A percentile compares a stretch with the other conserved stretches of the same genome.
Evolutionary conservation across 1,140 invertebrate genomes (phyloP).

Genomic region (Heliconius congener): DNA sequence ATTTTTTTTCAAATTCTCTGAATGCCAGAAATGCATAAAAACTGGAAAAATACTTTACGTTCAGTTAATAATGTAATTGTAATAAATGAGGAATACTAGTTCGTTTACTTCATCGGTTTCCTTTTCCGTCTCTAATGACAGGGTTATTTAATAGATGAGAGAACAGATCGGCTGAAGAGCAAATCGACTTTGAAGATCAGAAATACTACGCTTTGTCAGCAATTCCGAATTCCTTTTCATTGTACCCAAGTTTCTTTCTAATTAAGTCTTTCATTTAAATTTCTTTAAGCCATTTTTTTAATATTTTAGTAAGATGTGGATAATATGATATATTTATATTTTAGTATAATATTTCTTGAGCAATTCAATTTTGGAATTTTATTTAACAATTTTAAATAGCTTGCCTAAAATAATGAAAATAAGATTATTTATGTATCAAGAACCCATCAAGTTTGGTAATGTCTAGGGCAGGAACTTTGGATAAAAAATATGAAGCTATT

Average conservation of each 20-base stretch:
- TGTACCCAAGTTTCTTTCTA: constrained; percentile 1
- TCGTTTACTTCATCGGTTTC: constrained; percentile 1
- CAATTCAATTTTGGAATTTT: too few species aligned
- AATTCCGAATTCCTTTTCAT: neutral
- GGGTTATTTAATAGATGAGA: constrained; percentile 10
- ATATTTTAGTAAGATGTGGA: neutral
- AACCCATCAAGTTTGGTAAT: too few species aligned
- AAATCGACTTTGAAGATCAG: constrained; percentile 6
- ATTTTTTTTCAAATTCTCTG: too few species aligned
- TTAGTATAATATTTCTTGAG: too few species aligned
- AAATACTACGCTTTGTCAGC: constrained; percentile 9
- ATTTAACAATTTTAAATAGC: too few species aligned
- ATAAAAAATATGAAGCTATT: too few species aligned
- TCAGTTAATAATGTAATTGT: neutral
- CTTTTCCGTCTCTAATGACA: neutral
- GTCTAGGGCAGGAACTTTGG: too few species aligned
- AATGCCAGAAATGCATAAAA: too few species aligned
- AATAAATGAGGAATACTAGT: neutral
- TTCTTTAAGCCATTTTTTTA: neutral
- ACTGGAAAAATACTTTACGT: too few species aligned
- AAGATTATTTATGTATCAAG: too few species aligned
- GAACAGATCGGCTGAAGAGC: neutral
- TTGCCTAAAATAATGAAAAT: too few species aligned
- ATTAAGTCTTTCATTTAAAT: neutral
- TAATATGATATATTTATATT: too few species aligned